phyloP scores from a whole-genome alignment of 2,888 invertebrate species.

The Lasioglossum malachurum region DNA sequence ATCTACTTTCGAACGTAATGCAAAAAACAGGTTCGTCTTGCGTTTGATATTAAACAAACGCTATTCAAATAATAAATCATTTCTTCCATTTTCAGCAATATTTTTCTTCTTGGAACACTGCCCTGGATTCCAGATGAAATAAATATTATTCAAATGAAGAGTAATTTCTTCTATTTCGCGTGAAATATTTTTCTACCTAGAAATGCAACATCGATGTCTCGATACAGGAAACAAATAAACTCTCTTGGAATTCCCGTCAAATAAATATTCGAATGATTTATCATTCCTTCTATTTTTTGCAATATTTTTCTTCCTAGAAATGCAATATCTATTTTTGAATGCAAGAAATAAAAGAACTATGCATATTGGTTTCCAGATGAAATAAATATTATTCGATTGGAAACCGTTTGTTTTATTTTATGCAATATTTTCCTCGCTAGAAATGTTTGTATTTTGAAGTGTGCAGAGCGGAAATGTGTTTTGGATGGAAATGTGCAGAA shows the following conservation, averaged over 20 bases:
- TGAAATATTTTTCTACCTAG: not conserved
- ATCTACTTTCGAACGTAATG: not conserved
- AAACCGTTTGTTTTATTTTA: not conserved
- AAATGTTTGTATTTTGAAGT: not conserved
- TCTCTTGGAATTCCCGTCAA: not conserved
- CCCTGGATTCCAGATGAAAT: not conserved
- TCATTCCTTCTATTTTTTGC: not conserved
- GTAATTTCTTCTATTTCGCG: not conserved
- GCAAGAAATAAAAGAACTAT: not conserved
- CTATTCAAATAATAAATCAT: not conserved
- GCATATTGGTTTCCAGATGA: not conserved
- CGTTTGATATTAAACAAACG: not conserved
- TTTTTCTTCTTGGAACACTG: not conserved
- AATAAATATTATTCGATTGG: not conserved
- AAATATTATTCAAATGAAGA: not conserved
- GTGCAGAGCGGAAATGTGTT: not conserved
- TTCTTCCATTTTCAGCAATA: not conserved
- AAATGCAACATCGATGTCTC: not conserved
- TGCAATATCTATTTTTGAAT: not conserved
- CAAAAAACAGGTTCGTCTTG: not conserved
- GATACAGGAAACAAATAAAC: not conserved
- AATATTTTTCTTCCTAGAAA: conserved; percentile 1
- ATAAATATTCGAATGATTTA: not conserved
- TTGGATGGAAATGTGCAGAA: not conserved
- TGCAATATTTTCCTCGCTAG: not conserved